phyloP scores from a whole-genome alignment of 2,113 vertebrate species.

The Atlantisia rogersi region DNA sequence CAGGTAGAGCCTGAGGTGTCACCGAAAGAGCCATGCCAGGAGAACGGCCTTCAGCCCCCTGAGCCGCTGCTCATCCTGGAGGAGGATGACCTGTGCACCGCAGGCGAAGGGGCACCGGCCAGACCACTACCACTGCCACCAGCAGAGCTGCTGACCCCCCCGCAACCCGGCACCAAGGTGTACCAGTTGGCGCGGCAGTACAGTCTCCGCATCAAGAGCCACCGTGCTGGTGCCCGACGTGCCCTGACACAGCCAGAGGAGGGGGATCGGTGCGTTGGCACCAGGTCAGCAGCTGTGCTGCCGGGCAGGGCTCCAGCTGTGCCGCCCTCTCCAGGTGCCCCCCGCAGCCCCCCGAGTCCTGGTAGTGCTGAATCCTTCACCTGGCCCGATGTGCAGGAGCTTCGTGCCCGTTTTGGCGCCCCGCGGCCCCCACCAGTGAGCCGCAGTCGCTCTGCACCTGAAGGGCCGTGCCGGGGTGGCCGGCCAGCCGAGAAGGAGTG shows the following conservation, averaged over 20 bases:
- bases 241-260: constrained; percentile 23
- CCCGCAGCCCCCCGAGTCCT: constrained; percentile 77
- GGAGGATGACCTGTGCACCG: constrained; percentile 71
- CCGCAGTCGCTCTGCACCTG: constrained; percentile 75
- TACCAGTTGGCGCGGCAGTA: constrained; percentile 94
- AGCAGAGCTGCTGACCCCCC: constrained; percentile 73
- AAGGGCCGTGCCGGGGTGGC: constrained; percentile 8
- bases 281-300: rapidly evolving
- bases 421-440: not conserved
- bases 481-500: not conserved
- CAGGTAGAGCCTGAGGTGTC: rapidly evolving
- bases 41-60: constrained; percentile 28
- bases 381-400: constrained; percentile 90
- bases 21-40: not conserved
- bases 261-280: rapidly evolving
- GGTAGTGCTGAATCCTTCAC: constrained; percentile 76
- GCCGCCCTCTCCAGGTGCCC: not conserved
- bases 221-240: constrained; percentile 23
- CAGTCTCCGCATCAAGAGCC: constrained; percentile 93
- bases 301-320: rapidly evolving
- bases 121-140: constrained; percentile 73
- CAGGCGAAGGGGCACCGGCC: not conserved
- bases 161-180: constrained; percentile 83
- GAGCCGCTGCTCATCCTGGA: constrained; percentile 79
- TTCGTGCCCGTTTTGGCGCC: constrained; percentile 60